phyloP scores from a whole-genome alignment of 2,888 invertebrate species.

The Hylaea fasciaria region DNA sequence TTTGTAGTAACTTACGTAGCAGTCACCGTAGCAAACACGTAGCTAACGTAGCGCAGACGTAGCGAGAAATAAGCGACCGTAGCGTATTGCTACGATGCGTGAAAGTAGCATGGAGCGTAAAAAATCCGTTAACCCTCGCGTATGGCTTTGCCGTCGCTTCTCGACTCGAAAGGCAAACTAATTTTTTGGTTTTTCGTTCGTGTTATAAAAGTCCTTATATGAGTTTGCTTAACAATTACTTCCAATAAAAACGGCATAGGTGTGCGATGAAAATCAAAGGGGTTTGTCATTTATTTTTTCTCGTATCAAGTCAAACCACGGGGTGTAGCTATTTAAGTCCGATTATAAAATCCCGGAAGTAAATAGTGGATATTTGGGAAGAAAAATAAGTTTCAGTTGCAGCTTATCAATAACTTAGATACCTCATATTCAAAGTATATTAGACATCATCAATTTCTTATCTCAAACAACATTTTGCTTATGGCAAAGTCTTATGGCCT shows the following conservation, averaged over 20 bases:
- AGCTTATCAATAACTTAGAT: no score
- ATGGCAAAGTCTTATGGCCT: not conserved
- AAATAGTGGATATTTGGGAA: no score
- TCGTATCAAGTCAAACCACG: no score
- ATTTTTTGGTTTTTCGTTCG: slow-evolving; percentile 9
- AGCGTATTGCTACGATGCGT: not conserved
- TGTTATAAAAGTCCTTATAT: no score
- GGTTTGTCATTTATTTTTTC: no score
- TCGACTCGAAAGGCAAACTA: slow-evolving; percentile 1
- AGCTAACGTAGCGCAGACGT: not conserved
- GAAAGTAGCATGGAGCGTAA: slow-evolving; percentile 1
- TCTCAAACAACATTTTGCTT: not conserved
- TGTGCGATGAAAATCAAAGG: no score
- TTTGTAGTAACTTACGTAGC: no score
- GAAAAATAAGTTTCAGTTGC: no score
- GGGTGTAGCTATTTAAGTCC: no score
- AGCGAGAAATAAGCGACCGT: not conserved
- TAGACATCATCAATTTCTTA: not conserved
- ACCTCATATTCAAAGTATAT: not conserved
- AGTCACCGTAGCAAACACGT: not conserved
- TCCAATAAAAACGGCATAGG: no score
- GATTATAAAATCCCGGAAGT: no score
- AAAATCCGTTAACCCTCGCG: slow-evolving; percentile 1
- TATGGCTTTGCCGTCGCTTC: slow-evolving; percentile 1
- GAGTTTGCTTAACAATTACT: no score